These are phyloP conservation scores for Bovichtus variegatus DNA, from an alignment of 2,797 vertebrate species.

Conservation along the genomic window DNA sequence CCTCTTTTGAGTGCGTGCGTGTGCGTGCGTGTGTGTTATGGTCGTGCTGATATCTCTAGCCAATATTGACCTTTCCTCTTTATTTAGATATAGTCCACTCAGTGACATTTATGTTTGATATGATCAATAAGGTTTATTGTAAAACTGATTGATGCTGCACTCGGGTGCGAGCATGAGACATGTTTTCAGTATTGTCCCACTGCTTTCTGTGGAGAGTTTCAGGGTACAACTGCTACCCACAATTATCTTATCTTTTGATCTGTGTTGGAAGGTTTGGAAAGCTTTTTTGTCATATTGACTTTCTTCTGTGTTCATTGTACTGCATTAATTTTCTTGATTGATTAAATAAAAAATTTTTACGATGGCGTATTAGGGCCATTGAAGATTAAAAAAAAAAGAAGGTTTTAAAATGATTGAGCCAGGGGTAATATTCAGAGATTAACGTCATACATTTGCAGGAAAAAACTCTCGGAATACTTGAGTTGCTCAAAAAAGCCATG, in stretches of 20 bases:
- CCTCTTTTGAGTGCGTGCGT: slow-evolving; percentile 1
- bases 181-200: neutral
- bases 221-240: neutral
- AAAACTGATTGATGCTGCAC: slow-evolving; percentile 7
- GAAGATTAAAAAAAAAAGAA: too few relatives aligned
- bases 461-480: too few relatives aligned
- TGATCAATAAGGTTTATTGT: slow-evolving; percentile 5
- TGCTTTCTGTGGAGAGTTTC: neutral
- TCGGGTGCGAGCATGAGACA: neutral
- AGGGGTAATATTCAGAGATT: too few relatives aligned
- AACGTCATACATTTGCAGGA: too few relatives aligned
- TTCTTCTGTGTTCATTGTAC: neutral
- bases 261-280: neutral
- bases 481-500: too few relatives aligned
- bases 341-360: neutral
- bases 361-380: too few relatives aligned
- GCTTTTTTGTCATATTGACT: too few relatives aligned
- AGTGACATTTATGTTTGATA: slow-evolving; percentile 16
- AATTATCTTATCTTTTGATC: neutral
- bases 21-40: neutral
- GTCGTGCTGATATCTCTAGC: slow-evolving; percentile 4
- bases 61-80: slow-evolving; percentile 47
- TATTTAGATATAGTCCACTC: neutral
- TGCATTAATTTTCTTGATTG: neutral
- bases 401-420: too few relatives aligned